Percentiles rank a stretch among this genome's conserved stretches.
Conservation (phyloP, 1,140 invertebrate genomes). For the Drosophila willistoni region DNA sequence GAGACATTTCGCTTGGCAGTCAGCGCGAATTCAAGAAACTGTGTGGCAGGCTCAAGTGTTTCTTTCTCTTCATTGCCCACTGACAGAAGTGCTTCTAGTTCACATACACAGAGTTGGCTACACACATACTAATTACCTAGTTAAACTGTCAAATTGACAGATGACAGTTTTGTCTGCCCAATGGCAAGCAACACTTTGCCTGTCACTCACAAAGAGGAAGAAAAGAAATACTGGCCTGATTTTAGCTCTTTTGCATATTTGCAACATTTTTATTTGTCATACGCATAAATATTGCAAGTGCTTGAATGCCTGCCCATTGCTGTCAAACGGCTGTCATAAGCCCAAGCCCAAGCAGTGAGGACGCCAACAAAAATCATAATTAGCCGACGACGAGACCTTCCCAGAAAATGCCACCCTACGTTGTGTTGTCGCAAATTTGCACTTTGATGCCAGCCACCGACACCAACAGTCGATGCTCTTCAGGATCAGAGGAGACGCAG, state of each 20-base stretch:
- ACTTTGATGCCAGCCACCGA: constrained; percentile 45
- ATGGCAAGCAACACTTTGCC: constrained; percentile 73
- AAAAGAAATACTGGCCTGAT: constrained; percentile 37
- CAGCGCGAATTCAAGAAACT: constrained; percentile 40
- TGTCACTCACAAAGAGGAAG: constrained; percentile 48
- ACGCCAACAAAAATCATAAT: constrained; percentile 62
- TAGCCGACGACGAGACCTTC: constrained; percentile 60
- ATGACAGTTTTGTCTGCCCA: constrained; percentile 78
- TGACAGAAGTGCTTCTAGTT: constrained; percentile 70
- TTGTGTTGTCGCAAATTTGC: constrained; percentile 52
- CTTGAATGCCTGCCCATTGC: constrained; percentile 46
- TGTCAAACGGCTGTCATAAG: constrained; percentile 68
- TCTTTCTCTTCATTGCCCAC: constrained; percentile 62
- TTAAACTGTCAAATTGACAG: constrained; percentile 83
- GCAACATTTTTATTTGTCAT: constrained; percentile 74
- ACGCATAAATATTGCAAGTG: constrained; percentile 50
- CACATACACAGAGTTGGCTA: background rate
- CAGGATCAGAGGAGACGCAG: background rate
- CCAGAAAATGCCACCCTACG: constrained; percentile 47
- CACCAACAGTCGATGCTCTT: background rate
- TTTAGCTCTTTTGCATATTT: constrained; percentile 46
- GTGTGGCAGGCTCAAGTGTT: constrained; percentile 70
- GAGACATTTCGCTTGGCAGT: constrained; percentile 69
- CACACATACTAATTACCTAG: constrained; percentile 77
- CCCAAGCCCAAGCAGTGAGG: background rate